phyloP scores from a whole-genome alignment of 2,113 vertebrate genomes.

The Balaeniceps rex region DNA sequence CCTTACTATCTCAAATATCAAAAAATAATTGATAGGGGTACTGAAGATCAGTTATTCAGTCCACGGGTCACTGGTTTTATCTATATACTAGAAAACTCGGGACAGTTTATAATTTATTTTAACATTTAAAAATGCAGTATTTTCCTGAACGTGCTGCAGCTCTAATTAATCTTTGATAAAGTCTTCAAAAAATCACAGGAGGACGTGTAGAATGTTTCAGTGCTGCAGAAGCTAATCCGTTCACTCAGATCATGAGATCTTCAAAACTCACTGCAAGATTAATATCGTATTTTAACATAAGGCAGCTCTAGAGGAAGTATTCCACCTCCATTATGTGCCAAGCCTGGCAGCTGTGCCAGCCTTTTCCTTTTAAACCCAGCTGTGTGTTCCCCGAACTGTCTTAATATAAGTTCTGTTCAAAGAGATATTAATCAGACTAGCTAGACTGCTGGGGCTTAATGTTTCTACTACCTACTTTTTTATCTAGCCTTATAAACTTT shows the following conservation, averaged over 20 bases:
- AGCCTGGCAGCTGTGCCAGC: neutral
- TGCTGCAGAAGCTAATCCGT: neutral
- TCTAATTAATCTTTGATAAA: neutral
- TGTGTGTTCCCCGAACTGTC: neutral
- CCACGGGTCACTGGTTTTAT: neutral
- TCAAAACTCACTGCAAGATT: neutral
- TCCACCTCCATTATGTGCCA: neutral
- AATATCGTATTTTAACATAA: neutral
- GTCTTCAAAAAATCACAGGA: neutral
- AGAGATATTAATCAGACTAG: conserved; percentile 61
- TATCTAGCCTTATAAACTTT: conserved; percentile 64
- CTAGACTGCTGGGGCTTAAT: conserved; percentile 32
- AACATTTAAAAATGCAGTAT: neutral
- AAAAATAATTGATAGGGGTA: neutral
- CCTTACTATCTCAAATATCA: neutral
- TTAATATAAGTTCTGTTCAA: conserved; percentile 47
- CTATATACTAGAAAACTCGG: neutral
- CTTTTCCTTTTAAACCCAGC: conserved; percentile 16
- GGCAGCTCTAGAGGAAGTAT: neutral
- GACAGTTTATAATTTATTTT: neutral
- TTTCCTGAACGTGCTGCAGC: neutral
- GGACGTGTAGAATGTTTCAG: neutral
- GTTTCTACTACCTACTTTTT: conserved; percentile 54
- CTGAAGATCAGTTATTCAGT: neutral
- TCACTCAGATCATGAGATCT: neutral